These are phyloP conservation scores for Epirrhoe alternata DNA, from an alignment of 2,888 invertebrate genomes.

Conservation along the genomic window DNA sequence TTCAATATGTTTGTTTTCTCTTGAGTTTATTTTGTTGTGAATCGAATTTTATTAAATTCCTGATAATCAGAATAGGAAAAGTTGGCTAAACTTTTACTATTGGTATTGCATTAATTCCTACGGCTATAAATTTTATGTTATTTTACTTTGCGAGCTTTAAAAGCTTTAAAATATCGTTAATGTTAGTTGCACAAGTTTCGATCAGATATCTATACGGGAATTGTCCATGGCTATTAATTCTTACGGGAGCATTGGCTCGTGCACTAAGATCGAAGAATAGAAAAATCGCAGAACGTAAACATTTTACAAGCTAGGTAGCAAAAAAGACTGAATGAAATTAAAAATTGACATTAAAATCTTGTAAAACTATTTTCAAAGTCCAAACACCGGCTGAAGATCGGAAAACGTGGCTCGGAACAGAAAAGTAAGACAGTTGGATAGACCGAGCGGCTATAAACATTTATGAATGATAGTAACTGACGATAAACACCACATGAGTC, in stretches of 20 bases:
- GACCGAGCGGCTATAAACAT: slow-evolving; percentile 30
- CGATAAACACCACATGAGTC: slow-evolving; percentile 41
- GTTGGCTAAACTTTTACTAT: too few species aligned
- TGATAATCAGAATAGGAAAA: too few species aligned
- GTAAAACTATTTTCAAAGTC: not conserved
- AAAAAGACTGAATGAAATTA: not conserved
- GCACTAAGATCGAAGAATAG: not conserved
- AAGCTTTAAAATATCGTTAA: too few species aligned
- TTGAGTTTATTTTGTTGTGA: not conserved
- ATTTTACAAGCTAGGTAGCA: not conserved
- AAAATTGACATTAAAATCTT: not conserved
- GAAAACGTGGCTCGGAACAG: slow-evolving; percentile 9
- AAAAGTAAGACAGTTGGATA: slow-evolving; percentile 23
- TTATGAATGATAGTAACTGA: slow-evolving; percentile 45
- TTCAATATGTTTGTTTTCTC: not conserved
- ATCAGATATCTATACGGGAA: not conserved
- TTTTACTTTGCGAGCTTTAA: too few species aligned
- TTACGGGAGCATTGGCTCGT: too few species aligned
- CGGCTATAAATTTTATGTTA: too few species aligned
- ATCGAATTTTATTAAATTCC: not conserved
- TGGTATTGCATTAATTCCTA: too few species aligned
- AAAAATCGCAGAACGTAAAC: not conserved
- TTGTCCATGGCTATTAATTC: not conserved
- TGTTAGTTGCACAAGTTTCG: too few species aligned
- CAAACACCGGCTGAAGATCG: not conserved